Conservation (phyloP, 1,140 invertebrate species). For the Drosophila kohkoa region DNA sequence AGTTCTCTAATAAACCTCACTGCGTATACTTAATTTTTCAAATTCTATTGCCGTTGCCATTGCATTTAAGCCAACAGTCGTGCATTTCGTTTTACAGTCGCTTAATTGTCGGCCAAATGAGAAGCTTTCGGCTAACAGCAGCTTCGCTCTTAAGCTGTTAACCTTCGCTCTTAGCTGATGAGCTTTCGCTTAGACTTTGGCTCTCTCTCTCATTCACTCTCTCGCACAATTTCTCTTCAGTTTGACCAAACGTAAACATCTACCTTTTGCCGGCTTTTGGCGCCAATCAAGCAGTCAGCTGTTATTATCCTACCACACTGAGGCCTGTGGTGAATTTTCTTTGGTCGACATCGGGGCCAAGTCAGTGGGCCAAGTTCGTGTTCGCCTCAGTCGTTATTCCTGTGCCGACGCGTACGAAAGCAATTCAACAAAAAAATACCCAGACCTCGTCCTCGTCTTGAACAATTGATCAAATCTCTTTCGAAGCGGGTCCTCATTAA, state of each 20-base stretch:
- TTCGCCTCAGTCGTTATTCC: slow-evolving; percentile 67
- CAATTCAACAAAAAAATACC: slow-evolving; percentile 17
- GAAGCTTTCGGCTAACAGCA: slow-evolving; percentile 45
- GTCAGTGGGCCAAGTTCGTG: slow-evolving; percentile 53
- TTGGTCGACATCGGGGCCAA: slow-evolving; percentile 47
- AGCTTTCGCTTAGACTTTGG: slow-evolving; percentile 27
- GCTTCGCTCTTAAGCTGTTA: slow-evolving; percentile 42
- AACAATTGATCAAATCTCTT: slow-evolving; percentile 23
- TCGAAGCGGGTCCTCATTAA: slow-evolving; percentile 6
- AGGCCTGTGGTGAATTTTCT: slow-evolving; percentile 52
- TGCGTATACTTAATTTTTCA: slow-evolving; percentile 12
- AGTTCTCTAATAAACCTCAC: not conserved
- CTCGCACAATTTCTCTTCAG: not conserved
- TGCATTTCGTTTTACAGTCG: not conserved
- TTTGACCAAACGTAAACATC: slow-evolving; percentile 62
- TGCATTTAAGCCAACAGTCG: not conserved
- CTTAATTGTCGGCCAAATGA: not conserved
- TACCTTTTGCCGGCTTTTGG: slow-evolving; percentile 48
- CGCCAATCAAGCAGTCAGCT: slow-evolving; percentile 57
- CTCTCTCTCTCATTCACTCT: not conserved
- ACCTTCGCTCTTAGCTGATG: slow-evolving; percentile 21
- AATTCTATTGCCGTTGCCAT: not conserved
- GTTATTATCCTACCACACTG: slow-evolving; percentile 42
- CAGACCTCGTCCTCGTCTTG: slow-evolving; percentile 12
- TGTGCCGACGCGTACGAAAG: slow-evolving; percentile 70